phyloP scores from a whole-genome alignment of 2,797 vertebrate genomes.

The Naso thynnoides region DNA sequence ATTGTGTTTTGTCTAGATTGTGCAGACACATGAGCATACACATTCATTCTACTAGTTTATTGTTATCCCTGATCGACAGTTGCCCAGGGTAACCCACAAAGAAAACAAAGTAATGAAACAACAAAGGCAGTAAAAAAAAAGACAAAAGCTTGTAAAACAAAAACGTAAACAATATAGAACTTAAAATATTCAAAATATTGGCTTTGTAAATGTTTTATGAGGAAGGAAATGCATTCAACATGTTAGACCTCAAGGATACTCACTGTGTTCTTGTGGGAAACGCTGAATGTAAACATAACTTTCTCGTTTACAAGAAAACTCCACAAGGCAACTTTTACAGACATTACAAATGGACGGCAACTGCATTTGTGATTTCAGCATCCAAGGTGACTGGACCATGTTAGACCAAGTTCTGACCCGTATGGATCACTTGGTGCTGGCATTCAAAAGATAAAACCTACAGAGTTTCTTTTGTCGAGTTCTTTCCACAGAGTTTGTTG shows the following conservation, averaged over 20 bases:
- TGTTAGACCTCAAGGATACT: slow-evolving; percentile 1
- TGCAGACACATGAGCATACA: not conserved
- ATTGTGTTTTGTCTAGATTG: not conserved
- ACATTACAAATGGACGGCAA: not conserved
- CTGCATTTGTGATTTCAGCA: not conserved
- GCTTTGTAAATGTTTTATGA: not conserved
- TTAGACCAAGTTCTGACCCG: not conserved
- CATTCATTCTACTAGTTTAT: not conserved
- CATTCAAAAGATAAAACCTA: not conserved
- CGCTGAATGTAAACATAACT: not conserved
- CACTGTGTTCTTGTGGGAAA: not conserved
- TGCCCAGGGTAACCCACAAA: not conserved
- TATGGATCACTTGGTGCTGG: not conserved
- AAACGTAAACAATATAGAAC: not conserved
- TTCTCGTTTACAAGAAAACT: slow-evolving; percentile 1
- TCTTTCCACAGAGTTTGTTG: not conserved
- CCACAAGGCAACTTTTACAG: not conserved
- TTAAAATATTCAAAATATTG: not conserved
- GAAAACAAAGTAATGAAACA: not conserved
- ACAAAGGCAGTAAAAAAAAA: not conserved
- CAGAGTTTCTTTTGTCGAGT: not conserved
- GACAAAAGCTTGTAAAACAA: not conserved
- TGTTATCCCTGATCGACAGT: not conserved
- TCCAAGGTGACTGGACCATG: not conserved
- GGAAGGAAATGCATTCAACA: not conserved